These are phyloP conservation scores for Actinernus sp. DNA, from an alignment of 92 coral and sea anemone genomes.

Conservation along the genomic window DNA sequence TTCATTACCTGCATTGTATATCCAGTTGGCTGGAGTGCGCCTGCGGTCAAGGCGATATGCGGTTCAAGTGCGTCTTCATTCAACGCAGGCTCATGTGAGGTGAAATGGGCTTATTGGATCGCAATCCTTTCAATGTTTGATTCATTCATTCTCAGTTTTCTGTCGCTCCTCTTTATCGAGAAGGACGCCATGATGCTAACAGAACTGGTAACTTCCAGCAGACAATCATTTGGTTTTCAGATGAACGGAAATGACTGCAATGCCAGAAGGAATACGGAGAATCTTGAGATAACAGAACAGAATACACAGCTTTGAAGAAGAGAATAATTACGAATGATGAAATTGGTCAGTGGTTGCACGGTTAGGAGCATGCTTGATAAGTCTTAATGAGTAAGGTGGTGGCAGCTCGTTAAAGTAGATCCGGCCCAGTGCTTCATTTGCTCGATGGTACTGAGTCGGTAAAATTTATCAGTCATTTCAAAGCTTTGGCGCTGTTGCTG, in stretches of 20 bases:
- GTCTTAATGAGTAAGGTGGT: too few species aligned
- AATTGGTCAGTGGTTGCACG: too few species aligned
- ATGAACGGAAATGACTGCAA: conserved; percentile 16
- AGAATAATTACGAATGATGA: too few species aligned
- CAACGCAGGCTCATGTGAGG: conserved; percentile 81
- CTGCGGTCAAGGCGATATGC: conserved; percentile 79
- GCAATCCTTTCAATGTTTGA: conserved; percentile 89
- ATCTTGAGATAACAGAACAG: background rate
- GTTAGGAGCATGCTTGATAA: too few species aligned
- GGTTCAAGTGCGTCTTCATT: conserved; percentile 75
- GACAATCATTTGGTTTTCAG: background rate
- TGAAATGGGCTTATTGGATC: conserved; percentile 93
- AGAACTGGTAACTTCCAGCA: background rate
- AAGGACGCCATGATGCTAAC: conserved; percentile 62
- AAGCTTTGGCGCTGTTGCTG: too few species aligned
- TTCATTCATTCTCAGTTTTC: conserved; percentile 83
- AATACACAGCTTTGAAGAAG: background rate
- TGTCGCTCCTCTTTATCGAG: conserved; percentile 86
- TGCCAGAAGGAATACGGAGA: too few species aligned
- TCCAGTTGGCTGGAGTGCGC: conserved; percentile 91
- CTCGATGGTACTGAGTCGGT: too few species aligned
- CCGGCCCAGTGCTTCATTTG: too few species aligned
- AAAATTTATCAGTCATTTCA: too few species aligned
- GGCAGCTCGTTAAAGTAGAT: too few species aligned
- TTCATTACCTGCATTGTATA: conserved; percentile 81